Percentiles rank a stretch among this genome's conserved stretches.
Evolutionary conservation across 2,797 vertebrate species (phyloP).

Genomic region (Lepilemur septentrionalis): DNA sequence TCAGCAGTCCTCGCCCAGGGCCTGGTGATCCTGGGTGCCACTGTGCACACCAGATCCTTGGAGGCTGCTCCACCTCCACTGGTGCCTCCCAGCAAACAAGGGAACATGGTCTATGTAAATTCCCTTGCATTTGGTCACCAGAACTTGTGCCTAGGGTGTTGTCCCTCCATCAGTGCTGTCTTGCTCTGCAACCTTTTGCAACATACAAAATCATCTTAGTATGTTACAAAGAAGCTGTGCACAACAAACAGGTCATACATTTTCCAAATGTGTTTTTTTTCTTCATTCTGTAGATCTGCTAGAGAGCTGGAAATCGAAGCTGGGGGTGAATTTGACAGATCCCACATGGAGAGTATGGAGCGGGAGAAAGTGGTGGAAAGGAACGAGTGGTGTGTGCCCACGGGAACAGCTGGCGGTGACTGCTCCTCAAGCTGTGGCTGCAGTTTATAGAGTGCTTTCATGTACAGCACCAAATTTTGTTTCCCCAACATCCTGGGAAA

Average conservation of each 20-base stretch:
- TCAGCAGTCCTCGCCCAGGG: neutral
- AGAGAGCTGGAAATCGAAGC: neutral
- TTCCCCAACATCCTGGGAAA: neutral
- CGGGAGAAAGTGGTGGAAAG: neutral
- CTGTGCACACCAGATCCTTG: accelerated
- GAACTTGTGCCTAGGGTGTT: neutral
- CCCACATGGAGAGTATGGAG: neutral
- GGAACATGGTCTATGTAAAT: neutral
- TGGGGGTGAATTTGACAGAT: neutral
- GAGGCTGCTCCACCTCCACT: neutral
- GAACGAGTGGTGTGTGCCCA: neutral
- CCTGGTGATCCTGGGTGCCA: neutral
- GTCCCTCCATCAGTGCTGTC: neutral
- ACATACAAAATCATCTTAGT: neutral
- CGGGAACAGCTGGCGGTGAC: accelerated
- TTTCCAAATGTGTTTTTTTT: neutral
- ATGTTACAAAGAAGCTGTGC: neutral
- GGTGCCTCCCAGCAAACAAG: neutral
- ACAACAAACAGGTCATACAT: neutral
- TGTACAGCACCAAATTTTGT: neutral
- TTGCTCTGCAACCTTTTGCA: neutral
- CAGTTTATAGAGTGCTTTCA: neutral
- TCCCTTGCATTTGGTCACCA: neutral
- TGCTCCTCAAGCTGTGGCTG: neutral
- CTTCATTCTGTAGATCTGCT: neutral